Evolutionary conservation across 2,797 vertebrate species (phyloP).

Genomic region (Fratercula arctica): DNA sequence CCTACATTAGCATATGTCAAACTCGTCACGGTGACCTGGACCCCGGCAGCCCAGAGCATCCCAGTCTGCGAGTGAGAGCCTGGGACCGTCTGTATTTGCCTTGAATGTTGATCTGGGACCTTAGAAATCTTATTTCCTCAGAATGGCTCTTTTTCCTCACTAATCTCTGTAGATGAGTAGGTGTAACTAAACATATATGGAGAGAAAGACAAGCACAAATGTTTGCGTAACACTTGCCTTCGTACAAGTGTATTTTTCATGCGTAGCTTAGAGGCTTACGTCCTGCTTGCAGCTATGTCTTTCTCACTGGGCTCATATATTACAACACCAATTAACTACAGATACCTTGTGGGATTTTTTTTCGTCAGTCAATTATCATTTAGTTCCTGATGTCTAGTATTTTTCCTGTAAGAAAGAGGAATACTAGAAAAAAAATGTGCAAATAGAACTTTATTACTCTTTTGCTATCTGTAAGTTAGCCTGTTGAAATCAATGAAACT

Average conservation of each 20-base stretch:
- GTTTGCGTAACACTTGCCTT: not conserved
- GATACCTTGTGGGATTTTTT: not conserved
- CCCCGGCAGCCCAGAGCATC: not conserved
- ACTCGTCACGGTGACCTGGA: accelerated
- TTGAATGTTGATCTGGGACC: not conserved
- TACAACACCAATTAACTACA: not conserved
- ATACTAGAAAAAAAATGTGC: not conserved
- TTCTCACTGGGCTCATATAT: not conserved
- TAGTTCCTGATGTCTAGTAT: not conserved
- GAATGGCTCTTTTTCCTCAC: not conserved
- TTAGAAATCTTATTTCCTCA: not conserved
- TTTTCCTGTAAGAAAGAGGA: not conserved
- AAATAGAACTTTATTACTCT: not conserved
- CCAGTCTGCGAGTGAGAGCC: accelerated
- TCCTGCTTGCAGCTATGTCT: not conserved
- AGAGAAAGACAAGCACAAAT: not conserved
- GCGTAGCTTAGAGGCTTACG: not conserved
- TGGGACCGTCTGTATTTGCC: not conserved
- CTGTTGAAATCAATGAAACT: not conserved
- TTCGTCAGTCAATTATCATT: not conserved
- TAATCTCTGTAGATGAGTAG: not conserved
- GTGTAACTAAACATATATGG: not conserved
- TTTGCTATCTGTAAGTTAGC: not conserved
- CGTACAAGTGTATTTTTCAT: not conserved
- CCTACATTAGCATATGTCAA: not conserved